Percentiles rank a stretch among this genome's conserved stretches.
Conservation (phyloP, 2,113 vertebrate species). For the Puntigrus tetrazona region DNA sequence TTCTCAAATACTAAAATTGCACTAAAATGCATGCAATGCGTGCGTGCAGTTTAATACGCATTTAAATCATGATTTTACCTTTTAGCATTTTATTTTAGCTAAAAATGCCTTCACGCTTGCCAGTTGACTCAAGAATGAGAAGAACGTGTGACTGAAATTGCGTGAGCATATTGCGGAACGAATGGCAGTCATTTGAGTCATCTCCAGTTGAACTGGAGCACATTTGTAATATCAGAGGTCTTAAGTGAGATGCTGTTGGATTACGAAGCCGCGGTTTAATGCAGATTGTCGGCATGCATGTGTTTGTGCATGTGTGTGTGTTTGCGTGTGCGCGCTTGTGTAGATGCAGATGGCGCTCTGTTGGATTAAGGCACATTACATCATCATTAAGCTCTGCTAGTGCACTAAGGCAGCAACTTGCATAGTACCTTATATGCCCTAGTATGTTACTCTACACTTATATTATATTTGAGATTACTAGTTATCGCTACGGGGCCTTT, state of each 20-base stretch:
- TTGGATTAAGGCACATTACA: slow-evolving; percentile 32
- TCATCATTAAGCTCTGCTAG: slow-evolving; percentile 29
- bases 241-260: background rate
- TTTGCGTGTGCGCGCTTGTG: background rate
- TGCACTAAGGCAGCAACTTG: background rate
- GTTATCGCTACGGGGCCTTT: background rate
- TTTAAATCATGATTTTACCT: background rate
- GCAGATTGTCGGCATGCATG: slow-evolving; percentile 23
- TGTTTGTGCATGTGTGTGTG: slow-evolving; percentile 25
- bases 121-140: background rate
- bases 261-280: background rate
- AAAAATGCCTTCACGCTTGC: background rate
- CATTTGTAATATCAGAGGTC: slow-evolving; percentile 1
- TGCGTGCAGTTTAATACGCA: background rate
- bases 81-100: background rate
- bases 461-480: background rate
- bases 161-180: background rate
- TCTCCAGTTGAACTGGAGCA: background rate
- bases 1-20: background rate
- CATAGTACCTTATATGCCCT: background rate
- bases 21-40: background rate
- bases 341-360: background rate
- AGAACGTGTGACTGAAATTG: background rate
- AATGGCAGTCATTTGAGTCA: background rate
- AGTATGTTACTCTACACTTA: background rate